Conservation (phyloP, 2,797 vertebrate species). For the Chanos chanos region DNA sequence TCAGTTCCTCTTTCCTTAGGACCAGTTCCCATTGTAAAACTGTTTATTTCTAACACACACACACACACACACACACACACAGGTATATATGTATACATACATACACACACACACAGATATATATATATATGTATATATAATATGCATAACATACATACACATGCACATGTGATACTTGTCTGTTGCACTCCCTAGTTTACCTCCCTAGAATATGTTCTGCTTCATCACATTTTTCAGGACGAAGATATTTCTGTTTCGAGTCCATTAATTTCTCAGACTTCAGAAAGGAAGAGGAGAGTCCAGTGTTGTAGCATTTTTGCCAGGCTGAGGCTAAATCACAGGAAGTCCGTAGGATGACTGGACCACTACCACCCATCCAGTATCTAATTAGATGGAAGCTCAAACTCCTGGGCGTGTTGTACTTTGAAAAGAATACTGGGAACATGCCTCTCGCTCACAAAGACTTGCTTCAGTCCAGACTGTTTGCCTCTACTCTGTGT, state of each 20-base stretch:
- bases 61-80: no score
- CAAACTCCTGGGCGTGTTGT: background rate
- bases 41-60: no score
- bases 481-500: background rate
- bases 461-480: background rate
- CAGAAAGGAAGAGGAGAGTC: background rate
- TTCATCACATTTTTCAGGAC: background rate
- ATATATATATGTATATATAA: no score
- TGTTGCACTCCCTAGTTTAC: no score
- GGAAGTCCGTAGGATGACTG: conserved; percentile 8
- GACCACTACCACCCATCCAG: conserved; percentile 3
- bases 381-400: conserved; percentile 37
- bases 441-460: background rate
- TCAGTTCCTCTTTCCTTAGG: no score
- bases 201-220: no score
- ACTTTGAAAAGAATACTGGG: conserved; percentile 5
- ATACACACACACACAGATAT: no score
- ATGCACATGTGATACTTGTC: no score
- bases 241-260: background rate
- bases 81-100: no score
- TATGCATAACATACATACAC: no score
- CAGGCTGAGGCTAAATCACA: conserved; percentile 11
- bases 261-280: background rate
- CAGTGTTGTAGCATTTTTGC: background rate
- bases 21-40: no score